These are phyloP conservation scores for Dysmachus trigonus DNA, from an alignment of 2,888 invertebrate species.

Conservation along the genomic window DNA sequence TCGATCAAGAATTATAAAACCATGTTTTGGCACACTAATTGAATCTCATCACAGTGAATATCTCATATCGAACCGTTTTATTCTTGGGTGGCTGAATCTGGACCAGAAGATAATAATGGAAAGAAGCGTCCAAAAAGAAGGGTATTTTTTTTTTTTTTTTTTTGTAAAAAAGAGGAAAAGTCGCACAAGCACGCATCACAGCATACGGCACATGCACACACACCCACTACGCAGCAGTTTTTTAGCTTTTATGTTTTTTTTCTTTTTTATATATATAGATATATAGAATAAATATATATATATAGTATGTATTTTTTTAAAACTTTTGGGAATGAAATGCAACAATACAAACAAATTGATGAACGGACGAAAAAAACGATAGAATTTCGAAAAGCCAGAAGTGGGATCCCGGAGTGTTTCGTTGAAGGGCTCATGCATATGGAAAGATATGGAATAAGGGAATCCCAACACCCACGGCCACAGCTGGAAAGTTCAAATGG, in stretches of 20 bases:
- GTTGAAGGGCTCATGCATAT: conserved; percentile 3
- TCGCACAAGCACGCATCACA: conserved; percentile 4
- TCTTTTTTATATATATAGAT: not conserved
- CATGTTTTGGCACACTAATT: not conserved
- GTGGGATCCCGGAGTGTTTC: not conserved
- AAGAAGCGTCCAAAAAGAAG: not conserved
- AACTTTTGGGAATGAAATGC: not conserved
- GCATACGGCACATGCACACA: conserved; percentile 4
- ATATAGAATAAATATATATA: no score
- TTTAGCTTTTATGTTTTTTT: not conserved
- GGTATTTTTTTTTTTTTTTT: not conserved
- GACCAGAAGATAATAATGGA: not conserved
- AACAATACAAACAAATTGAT: conserved; percentile 9
- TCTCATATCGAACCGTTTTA: not conserved
- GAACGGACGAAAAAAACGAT: not conserved
- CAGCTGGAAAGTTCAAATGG: conserved; percentile 37
- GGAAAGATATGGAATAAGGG: not conserved
- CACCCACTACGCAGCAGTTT: not conserved
- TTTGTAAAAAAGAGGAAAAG: not conserved
- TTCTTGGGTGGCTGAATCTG: not conserved
- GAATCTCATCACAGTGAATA: not conserved
- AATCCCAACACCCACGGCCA: conserved; percentile 31
- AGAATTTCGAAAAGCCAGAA: not conserved
- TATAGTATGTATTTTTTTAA: not conserved
- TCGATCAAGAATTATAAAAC: not conserved